Evolutionary conservation across 2,888 invertebrate species (phyloP), one percentile per base, ranked within the genome.

Genomic region (Dryocosmus kuriphilus): DNA sequence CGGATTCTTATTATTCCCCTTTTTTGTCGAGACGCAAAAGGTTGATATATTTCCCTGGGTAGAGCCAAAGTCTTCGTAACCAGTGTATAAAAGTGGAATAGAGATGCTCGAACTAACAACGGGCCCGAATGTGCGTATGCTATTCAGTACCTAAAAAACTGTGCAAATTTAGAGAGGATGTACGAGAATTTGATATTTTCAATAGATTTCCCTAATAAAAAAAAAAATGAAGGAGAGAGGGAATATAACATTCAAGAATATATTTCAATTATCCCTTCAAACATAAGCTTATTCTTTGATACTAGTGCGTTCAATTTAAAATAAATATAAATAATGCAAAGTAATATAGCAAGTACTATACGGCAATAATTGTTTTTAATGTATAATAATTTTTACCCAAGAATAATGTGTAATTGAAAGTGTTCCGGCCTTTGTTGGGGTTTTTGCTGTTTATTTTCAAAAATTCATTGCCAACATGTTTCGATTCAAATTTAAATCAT

Each of bases 1-100:
- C 71, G 71, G 30, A 71, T 71, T 71, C 51, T 71, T 51, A 71
- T 46, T 51, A 71, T 46, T 51, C n/a, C 22, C 19, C n/a, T 11
- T 71, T 71, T 71, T 71, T 67, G 38, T 14, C 16, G 41, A 65
- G 41, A 65, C 30, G 46, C 8, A 71, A 71, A 71, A 71, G 51
- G 51, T 71, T 71, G 51, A 71, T 71, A 71, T 51, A 32, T 51
- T 71, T n/a, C 32, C 71, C 30, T 55, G 6, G 51, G 71, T 71
- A 7, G 30, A 27, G 30, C 32, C 51, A 22, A 51, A 22, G 71
- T 51, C 71, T 71, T n/a, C 55, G 67, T 51, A 9, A 16, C 30
- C 30, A 46, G 27, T 30, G 41, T 46, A 67, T 46, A 27, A 46
- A 46, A 51, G 51, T 30, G 19, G 51, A 19, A 67, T 51, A 71